phyloP scores from a whole-genome alignment of 2,888 invertebrate genomes.

The Invenusta paracnida region DNA sequence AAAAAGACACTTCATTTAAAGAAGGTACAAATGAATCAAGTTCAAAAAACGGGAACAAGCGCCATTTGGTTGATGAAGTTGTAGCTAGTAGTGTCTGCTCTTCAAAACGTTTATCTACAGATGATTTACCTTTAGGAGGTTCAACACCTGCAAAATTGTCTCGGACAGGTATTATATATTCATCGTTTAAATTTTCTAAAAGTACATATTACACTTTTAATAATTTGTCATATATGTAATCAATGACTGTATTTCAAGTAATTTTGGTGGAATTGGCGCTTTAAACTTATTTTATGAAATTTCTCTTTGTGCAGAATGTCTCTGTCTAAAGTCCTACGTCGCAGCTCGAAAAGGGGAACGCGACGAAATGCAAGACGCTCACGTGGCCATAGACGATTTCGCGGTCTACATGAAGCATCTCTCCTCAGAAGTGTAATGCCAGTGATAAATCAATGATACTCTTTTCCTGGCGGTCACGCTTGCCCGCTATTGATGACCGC shows the following conservation, averaged over 20 bases:
- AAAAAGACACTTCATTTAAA: neutral
- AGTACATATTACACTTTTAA: neutral
- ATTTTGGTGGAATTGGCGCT: too few relatives aligned
- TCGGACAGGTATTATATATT: neutral
- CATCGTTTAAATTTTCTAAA: too few relatives aligned
- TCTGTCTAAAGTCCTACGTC: slow-evolving; percentile 51
- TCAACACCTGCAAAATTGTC: neutral
- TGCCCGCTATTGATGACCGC: neutral
- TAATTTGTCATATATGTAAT: neutral
- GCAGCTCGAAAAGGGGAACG: slow-evolving; percentile 62
- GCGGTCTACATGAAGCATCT: slow-evolving; percentile 46
- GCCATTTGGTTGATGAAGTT: neutral
- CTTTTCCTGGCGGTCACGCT: neutral
- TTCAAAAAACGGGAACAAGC: neutral
- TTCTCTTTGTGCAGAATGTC: neutral
- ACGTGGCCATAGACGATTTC: slow-evolving; percentile 59
- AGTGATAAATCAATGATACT: neutral
- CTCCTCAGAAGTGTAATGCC: neutral
- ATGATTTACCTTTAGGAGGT: neutral
- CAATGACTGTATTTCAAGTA: too few relatives aligned
- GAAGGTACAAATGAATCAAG: neutral
- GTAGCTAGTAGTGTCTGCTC: neutral
- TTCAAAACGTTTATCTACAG: neutral
- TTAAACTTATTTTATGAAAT: too few relatives aligned
- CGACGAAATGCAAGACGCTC: slow-evolving; percentile 64